Conservation (phyloP, 2,113 vertebrate species). For the Macroglossus sobrinus region DNA sequence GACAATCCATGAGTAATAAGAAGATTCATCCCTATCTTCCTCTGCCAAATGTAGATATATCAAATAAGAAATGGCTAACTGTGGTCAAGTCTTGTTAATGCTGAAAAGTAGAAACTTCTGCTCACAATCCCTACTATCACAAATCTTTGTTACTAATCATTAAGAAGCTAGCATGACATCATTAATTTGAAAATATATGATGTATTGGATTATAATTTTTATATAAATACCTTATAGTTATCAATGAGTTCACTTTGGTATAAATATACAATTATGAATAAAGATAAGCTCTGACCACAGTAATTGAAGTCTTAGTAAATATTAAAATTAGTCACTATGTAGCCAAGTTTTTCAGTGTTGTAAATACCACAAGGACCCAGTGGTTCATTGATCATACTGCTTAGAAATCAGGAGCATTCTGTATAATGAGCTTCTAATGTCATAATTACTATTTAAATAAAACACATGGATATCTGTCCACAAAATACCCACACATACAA, state of each 20-base stretch:
- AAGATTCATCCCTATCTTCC: background rate
- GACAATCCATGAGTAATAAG: background rate
- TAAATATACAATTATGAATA: background rate
- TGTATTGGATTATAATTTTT: background rate
- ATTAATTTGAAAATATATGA: background rate
- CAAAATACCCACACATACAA: background rate
- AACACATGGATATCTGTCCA: background rate
- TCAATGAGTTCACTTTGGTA: background rate
- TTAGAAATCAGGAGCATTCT: background rate
- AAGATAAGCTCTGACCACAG: background rate
- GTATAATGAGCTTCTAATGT: background rate
- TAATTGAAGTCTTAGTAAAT: background rate
- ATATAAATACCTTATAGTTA: background rate
- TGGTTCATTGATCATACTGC: background rate
- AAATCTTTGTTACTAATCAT: background rate
- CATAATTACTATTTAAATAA: conserved; percentile 5
- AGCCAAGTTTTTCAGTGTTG: background rate
- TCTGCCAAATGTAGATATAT: background rate
- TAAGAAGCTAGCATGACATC: background rate
- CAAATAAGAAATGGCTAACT: background rate
- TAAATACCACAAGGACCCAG: background rate
- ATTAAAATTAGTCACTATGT: background rate
- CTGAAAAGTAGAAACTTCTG: background rate
- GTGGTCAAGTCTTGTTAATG: background rate
- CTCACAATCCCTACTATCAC: background rate